phyloP scores from a whole-genome alignment of 2,888 invertebrate genomes.

The Eupithecia dodoneata region DNA sequence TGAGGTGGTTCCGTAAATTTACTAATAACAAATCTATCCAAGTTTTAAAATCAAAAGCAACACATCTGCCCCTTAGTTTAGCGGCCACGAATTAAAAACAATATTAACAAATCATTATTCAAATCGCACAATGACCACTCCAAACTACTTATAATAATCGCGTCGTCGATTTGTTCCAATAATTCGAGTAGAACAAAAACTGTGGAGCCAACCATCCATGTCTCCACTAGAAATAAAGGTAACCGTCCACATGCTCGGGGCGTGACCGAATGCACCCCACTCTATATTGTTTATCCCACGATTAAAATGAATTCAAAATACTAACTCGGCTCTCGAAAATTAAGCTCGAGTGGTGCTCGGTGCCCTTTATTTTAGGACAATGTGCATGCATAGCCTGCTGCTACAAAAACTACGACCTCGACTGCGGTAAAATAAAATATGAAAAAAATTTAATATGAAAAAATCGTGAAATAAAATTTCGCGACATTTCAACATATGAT shows the following conservation, averaged over 20 bases:
- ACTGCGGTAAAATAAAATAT: conserved; percentile 18
- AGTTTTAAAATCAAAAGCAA: conserved; percentile 16
- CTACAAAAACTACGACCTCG: conserved; percentile 56
- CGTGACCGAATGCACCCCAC: conserved; percentile 71
- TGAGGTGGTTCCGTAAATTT: no score
- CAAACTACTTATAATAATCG: conserved; percentile 47
- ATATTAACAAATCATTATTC: conserved; percentile 41
- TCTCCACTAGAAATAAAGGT: conserved; percentile 43
- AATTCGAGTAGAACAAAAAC: conserved; percentile 47
- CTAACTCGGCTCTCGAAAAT: conserved; percentile 82
- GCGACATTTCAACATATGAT: no score
- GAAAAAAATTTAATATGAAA: no score
- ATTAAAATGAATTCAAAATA: conserved; percentile 82
- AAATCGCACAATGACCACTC: conserved; percentile 47
- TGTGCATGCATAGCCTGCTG: conserved; percentile 58
- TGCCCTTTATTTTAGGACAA: conserved; percentile 81
- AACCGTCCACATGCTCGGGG: conserved; percentile 70
- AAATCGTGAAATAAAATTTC: no score
- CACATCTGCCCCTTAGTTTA: conserved; percentile 26
- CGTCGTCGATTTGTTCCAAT: conserved; percentile 47
- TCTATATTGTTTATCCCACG: conserved; percentile 81
- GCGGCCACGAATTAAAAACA: conserved; percentile 38
- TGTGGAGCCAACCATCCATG: conserved; percentile 44
- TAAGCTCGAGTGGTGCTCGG: conserved; percentile 77
- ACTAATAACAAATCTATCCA: background rate